Base-by-base conservation (phyloP, 2,113 vertebrate genomes). In the Pedetes capensis region DNA sequence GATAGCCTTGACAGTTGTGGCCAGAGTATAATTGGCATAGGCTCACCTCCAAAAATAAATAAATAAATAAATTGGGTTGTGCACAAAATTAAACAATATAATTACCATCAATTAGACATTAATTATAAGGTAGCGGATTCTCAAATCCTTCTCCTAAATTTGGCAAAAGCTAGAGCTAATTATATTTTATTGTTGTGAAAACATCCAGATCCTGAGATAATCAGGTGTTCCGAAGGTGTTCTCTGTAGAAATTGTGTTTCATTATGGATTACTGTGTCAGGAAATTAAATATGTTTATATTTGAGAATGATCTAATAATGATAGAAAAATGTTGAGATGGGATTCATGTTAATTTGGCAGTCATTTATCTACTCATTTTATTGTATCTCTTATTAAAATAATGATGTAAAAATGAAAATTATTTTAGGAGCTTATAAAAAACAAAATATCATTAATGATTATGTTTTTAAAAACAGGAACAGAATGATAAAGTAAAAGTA, bases 61-160 rank as follows among this genome's bases (percentile, higher is more conserved):
- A 96, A 92, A n/a, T n/a, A n/a, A 95, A 89, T 93, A 95, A 94
- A 95, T 95, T 94, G 91, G 78, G 66, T 84, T 95, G 89, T 94
- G 94, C 47, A 93, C 47, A 90, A 95, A 95, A 88, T 86, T 94
- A 95, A 97, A 95, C 74, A 97, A 96, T 81, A 95, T 96, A 97
- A 97, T 97, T 96, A 94, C 34, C 75, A 95, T 91, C 95, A 95
- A 96, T 97, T 97, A 97, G 88, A 84, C 64, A 95, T 96, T 96
- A 97, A 96, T 97, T 97, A 97, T 0, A 0, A 91, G 55, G 44
- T 80, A 94, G 93, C 69, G 84, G 74, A 96, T 91, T 92, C 93
- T 92, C 85, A 94, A 95, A 83, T 42, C 42, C 74, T 96, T 95
- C 63, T 69, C 25, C 74, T 78, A 66, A 91, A 80, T 97, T 89